phyloP scores from a whole-genome alignment of 2,888 invertebrate species.

The Pardosa pseudoannulata region DNA sequence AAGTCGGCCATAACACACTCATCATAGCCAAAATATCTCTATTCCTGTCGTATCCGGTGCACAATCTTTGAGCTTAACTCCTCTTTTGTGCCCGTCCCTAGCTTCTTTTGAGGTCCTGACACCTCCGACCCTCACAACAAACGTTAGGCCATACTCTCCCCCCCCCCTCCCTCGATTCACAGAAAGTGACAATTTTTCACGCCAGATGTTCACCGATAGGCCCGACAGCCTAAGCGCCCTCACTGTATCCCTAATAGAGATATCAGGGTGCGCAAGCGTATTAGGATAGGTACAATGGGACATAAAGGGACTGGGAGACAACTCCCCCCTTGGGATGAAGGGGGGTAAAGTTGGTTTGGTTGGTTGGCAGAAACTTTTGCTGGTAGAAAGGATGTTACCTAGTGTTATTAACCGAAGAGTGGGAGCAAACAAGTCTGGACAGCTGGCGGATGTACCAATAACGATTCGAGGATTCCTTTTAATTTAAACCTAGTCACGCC shows the following conservation, averaged over 20 bases:
- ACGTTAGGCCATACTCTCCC: conserved; percentile 35
- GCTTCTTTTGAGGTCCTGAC: conserved; percentile 44
- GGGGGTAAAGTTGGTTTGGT: neutral
- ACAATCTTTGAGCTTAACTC: conserved; percentile 56
- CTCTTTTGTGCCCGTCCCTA: conserved; percentile 43
- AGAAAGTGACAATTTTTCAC: conserved; percentile 71
- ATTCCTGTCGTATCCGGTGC: conserved; percentile 66
- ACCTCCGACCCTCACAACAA: conserved; percentile 65
- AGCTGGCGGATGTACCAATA: conserved; percentile 40
- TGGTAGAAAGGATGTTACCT: conserved; percentile 46
- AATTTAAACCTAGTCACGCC: conserved; percentile 10
- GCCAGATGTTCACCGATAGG: conserved; percentile 70
- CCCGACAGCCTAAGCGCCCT: conserved; percentile 54
- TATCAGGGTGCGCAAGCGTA: conserved; percentile 65
- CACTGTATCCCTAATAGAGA: conserved; percentile 66
- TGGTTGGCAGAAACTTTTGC: conserved; percentile 25
- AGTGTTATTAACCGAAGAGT: conserved; percentile 55
- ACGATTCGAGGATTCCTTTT: neutral
- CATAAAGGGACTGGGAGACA: conserved; percentile 53
- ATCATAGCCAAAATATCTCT: conserved; percentile 67
- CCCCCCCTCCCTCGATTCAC: conserved; percentile 31
- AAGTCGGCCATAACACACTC: conserved; percentile 66
- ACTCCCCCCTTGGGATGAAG: conserved; percentile 25
- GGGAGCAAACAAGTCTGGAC: conserved; percentile 22
- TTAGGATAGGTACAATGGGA: conserved; percentile 48